Base-by-base conservation (phyloP, 1,140 invertebrate genomes). In the Zeugodacus cucurbitae region DNA sequence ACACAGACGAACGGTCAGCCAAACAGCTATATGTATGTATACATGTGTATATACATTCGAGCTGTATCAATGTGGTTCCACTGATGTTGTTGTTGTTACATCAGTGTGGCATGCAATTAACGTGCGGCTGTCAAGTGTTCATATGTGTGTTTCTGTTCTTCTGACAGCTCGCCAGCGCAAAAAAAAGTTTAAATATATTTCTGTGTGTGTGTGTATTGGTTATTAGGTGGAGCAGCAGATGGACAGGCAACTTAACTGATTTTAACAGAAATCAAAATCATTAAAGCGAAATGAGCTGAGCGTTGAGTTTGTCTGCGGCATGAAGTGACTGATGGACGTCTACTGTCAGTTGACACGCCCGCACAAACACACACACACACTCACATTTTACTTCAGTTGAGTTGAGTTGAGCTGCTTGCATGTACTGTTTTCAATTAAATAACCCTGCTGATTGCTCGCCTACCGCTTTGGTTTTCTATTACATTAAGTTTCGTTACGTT, bases 81-180 rank as follows among this genome's bases (percentile, higher is more conserved):
- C n/a, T 54, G 14, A 29, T 26, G 59, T 74, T 74, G 70, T 41
- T 74, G 34, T 34, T 20, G 22, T 44, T 22, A n/a, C n/a, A n/a
- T 44, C 37, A 74, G 34, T 82, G 74, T 82, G 74, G 20, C 74
- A 82, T 82, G 74, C 41, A 82, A 82, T 82, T 82, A 82, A 54
- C 37, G 74, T 54, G 74, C 14, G 74, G 3, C 74, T 44, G 37
- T 48, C 74, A 82, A 48, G 74, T 82, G 74, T 20, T 17, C 4
- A 8, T 14, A 32, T 0, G 6, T 29, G 32, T 34, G 64, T 70
- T 1, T 34, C 4, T 17, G 29, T 67, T 29, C 10, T 4, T 70
- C 37, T 70, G 67, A 70, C 67, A 70, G 62, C 62, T 0, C 20
- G 20, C 7, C 29, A 67, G 67, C 34, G 29, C 58, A 59, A 70